A percentile compares a stretch with the other conserved stretches of the same genome.
phyloP scores from a whole-genome alignment of 2,888 invertebrate species.

The Cephus rjabovi region DNA sequence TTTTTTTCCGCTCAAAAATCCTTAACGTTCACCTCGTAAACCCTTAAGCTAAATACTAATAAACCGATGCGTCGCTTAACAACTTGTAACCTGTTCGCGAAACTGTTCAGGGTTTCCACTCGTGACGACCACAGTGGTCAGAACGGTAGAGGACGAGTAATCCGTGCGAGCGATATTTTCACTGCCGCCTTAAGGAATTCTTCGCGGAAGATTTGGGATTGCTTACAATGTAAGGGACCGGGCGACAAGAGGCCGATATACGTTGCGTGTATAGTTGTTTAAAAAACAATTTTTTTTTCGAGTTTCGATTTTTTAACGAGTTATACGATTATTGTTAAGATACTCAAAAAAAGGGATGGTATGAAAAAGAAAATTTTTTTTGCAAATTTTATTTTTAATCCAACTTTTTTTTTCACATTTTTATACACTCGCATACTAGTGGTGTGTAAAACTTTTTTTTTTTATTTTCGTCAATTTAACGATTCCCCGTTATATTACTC shows the following conservation, averaged over 20 bases:
- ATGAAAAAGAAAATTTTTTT: background rate
- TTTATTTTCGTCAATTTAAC: background rate
- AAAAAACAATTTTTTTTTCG: no score
- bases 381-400: background rate
- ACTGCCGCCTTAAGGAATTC: background rate
- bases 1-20: slow-evolving; percentile 34
- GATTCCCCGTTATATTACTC: background rate
- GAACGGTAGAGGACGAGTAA: background rate
- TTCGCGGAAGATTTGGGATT: background rate
- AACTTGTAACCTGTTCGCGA: slow-evolving; percentile 3
- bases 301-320: no score
- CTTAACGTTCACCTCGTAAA: slow-evolving; percentile 36
- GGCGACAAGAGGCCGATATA: background rate
- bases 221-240: background rate
- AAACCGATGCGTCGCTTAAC: slow-evolving; percentile 9
- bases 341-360: no score
- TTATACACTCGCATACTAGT: background rate
- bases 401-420: background rate
- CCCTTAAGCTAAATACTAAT: slow-evolving; percentile 32
- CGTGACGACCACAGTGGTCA: background rate
- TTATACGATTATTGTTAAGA: no score
- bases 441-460: background rate
- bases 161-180: background rate
- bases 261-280: background rate
- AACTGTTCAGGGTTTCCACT: background rate